Percentiles rank a stretch among this genome's conserved stretches.
These are phyloP conservation scores for Ondatra zibethicus DNA, from an alignment of 2,113 vertebrate genomes.

Conservation along the genomic window DNA sequence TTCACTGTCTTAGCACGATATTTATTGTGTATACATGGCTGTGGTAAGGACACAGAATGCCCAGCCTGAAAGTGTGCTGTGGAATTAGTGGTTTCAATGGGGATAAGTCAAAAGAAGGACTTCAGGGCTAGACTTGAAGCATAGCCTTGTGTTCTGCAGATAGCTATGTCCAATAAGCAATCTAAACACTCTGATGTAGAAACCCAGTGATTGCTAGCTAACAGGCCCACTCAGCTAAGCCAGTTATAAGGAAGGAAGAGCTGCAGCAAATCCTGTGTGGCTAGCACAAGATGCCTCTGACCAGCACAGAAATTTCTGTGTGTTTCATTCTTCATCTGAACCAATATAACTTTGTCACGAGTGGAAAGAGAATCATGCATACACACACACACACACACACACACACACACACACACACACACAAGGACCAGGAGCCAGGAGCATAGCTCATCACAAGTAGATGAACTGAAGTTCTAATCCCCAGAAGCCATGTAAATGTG, in stretches of 20 bases:
- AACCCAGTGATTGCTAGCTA: background rate
- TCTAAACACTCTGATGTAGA: background rate
- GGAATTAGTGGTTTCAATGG: background rate
- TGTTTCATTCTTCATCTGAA: background rate
- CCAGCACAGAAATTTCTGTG: fast-evolving
- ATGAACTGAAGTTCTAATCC: background rate
- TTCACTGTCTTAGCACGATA: background rate
- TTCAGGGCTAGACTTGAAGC: background rate
- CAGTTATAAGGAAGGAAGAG: background rate
- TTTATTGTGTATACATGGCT: background rate
- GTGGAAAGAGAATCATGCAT: background rate
- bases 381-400: too few relatives aligned
- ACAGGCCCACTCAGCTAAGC: background rate
- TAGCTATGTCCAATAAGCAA: background rate
- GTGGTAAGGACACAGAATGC: background rate
- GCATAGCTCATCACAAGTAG: background rate
- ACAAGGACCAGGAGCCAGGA: background rate
- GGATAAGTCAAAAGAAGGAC: background rate
- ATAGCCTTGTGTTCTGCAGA: background rate
- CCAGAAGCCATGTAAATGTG: background rate
- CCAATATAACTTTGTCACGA: background rate
- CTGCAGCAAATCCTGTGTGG: background rate
- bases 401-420: too few relatives aligned
- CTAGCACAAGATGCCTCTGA: background rate
- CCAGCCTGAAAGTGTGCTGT: background rate